phyloP scores from a whole-genome alignment of 2,888 invertebrate species.

The Oegoconia quadripuncta region DNA sequence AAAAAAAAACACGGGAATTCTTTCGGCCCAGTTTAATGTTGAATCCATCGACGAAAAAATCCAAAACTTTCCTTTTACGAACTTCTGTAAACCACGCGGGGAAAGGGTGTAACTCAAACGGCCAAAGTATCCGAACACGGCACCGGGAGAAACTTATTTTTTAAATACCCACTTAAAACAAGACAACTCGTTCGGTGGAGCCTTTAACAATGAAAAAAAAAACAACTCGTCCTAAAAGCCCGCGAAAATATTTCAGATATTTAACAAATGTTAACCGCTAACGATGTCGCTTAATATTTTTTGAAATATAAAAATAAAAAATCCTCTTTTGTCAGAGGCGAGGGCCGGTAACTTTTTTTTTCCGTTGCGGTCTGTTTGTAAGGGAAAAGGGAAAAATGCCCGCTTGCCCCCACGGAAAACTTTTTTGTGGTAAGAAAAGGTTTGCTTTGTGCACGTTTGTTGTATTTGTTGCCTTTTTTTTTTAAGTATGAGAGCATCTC shows the following conservation, averaged over 20 bases:
- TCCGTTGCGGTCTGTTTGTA: constrained; percentile 70
- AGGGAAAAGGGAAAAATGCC: constrained; percentile 66
- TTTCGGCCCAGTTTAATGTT: no score
- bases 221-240: constrained; percentile 39
- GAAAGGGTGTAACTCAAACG: constrained; percentile 20
- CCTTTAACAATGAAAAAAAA: constrained; percentile 37
- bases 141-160: constrained; percentile 38
- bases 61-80: constrained; percentile 47
- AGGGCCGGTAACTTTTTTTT: constrained; percentile 64
- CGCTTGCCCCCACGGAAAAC: constrained; percentile 59
- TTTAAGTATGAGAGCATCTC: constrained; percentile 22
- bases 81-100: constrained; percentile 43
- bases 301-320: constrained; percentile 68
- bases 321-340: constrained; percentile 62
- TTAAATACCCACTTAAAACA: constrained; percentile 36
- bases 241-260: constrained; percentile 70
- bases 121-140: no score
- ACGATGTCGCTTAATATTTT: constrained; percentile 75
- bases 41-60: constrained; percentile 19
- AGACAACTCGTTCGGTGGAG: constrained; percentile 43
- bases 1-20: no score
- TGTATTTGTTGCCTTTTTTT: constrained; percentile 39
- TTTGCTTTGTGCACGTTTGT: constrained; percentile 50
- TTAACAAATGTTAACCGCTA: constrained; percentile 74
- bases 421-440: constrained; percentile 77